These are phyloP conservation scores for Stichopus chloronotus DNA, from an alignment of 35 echinoderm and acorn worm species.

Conservation along the genomic window DNA sequence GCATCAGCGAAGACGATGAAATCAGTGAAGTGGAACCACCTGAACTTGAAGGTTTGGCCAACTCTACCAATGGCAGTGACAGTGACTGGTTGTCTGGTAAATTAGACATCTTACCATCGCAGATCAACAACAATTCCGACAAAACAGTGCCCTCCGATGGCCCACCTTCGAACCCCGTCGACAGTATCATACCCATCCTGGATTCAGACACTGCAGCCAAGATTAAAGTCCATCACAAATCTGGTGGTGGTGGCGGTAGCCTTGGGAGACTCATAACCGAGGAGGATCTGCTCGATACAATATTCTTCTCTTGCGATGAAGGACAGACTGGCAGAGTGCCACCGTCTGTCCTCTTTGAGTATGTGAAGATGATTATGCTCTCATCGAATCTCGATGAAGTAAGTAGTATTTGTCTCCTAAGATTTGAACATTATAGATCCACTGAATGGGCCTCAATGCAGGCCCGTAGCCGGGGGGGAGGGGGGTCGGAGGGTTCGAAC, in stretches of 20 bases:
- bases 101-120: background rate
- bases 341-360: constrained; percentile 63
- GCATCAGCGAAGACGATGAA: constrained; percentile 15
- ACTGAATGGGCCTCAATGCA: background rate
- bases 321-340: constrained; percentile 63
- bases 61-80: background rate
- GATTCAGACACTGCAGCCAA: background rate
- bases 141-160: background rate
- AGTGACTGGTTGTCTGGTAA: constrained; percentile 34
- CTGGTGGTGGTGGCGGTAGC: background rate
- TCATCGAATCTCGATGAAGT: constrained; percentile 58
- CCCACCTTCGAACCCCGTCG: background rate
- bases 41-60: background rate
- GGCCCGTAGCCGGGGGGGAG: no score
- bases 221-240: background rate
- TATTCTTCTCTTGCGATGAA: constrained; percentile 74
- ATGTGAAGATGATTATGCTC: constrained; percentile 73
- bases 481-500: no score
- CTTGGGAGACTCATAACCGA: constrained; percentile 52
- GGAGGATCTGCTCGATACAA: constrained; percentile 81
- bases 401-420: constrained; percentile 9
- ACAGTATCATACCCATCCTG: background rate
- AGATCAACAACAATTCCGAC: background rate
- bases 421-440: background rate
- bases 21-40: background rate